Conservation (phyloP, 2,888 invertebrate species). For the Athalia cordata region DNA sequence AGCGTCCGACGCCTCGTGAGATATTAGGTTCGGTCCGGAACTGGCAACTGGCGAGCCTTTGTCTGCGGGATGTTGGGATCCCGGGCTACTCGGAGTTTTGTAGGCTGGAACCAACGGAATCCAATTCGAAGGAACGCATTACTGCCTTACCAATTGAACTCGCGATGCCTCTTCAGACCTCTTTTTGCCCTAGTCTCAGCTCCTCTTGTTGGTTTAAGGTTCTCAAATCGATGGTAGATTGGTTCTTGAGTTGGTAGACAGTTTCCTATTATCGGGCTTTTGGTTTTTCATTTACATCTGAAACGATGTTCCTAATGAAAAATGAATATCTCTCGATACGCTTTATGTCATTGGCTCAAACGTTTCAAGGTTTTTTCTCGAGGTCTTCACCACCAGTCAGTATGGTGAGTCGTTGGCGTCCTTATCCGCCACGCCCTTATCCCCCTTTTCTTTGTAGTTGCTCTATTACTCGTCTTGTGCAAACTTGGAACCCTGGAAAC, state of each 20-base stretch:
- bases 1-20: slow-evolving; percentile 43
- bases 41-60: slow-evolving; percentile 49
- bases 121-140: slow-evolving; percentile 38
- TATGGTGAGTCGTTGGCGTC: too few species aligned
- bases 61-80: slow-evolving; percentile 14
- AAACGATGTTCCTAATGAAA: too few species aligned
- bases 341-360: too few species aligned
- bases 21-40: slow-evolving; percentile 52
- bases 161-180: neutral
- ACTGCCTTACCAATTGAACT: slow-evolving; percentile 26
- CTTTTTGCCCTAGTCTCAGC: neutral
- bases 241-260: neutral
- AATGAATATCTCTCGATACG: too few species aligned
- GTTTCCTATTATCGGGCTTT: too few species aligned
- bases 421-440: neutral
- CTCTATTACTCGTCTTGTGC: neutral
- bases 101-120: neutral
- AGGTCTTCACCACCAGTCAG: too few species aligned
- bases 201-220: neutral
- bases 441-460: neutral
- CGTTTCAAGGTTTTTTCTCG: too few species aligned
- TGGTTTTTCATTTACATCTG: neutral
- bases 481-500: neutral
- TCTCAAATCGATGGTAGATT: slow-evolving; percentile 1
- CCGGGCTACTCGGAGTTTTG: slow-evolving; percentile 6